Evolutionary conservation across 2,888 invertebrate genomes (phyloP).

Genomic region (Temnothorax rugatulus): DNA sequence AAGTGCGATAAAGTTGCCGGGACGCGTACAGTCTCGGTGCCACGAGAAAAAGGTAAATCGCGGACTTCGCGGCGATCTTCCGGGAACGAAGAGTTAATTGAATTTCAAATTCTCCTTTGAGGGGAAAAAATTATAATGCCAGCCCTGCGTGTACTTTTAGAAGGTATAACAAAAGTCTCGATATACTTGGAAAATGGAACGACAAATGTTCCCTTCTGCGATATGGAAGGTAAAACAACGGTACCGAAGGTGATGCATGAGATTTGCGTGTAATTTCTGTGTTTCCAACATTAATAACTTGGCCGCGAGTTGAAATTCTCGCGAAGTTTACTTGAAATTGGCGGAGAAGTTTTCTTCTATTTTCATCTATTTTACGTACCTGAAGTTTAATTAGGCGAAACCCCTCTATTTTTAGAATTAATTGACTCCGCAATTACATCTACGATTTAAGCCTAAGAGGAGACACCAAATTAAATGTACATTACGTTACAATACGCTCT

Average conservation of each 20-base stretch:
- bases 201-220: not conserved
- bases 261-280: not conserved
- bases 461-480: conserved; percentile 26
- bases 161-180: not conserved
- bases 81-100: conserved; percentile 36
- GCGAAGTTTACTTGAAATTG: conserved; percentile 6
- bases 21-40: conserved; percentile 17
- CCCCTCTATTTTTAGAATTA: conserved; percentile 14
- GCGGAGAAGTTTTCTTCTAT: not conserved
- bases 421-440: conserved; percentile 6
- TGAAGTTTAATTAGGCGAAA: not conserved
- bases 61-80: conserved; percentile 19
- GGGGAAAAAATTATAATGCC: conserved; percentile 27
- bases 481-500: conserved; percentile 12
- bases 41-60: conserved; percentile 36
- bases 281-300: not conserved
- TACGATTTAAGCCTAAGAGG: not conserved
- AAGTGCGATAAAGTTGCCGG: conserved; percentile 46
- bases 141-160: not conserved
- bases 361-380: not conserved
- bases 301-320: conserved; percentile 11
- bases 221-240: not conserved
- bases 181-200: conserved; percentile 1
- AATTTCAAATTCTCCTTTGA: conserved; percentile 46
- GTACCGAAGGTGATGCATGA: not conserved